Conservation (phyloP, 2,113 vertebrate species). For the Bubo blakistoni region DNA sequence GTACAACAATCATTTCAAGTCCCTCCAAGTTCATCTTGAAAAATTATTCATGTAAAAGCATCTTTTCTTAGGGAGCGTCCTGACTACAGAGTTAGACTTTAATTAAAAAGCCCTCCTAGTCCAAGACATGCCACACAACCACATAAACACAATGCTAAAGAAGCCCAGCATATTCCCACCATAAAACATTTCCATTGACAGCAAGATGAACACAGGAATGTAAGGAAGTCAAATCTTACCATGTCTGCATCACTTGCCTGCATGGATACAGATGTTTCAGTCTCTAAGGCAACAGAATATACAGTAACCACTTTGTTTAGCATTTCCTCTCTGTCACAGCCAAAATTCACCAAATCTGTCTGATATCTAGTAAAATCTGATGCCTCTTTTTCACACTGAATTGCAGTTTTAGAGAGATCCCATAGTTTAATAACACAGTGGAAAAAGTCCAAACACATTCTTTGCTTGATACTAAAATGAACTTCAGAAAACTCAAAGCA, state of each 20-base stretch:
- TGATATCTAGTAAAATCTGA: background rate
- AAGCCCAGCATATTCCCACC: conserved; percentile 47
- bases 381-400: background rate
- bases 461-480: background rate
- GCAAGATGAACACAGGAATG: conserved; percentile 60
- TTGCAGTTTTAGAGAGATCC: background rate
- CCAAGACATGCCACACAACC: conserved; percentile 31
- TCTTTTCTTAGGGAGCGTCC: conserved; percentile 53
- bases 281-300: conserved; percentile 73
- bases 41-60: conserved; percentile 66
- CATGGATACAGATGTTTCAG: conserved; percentile 73
- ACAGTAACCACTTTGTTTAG: conserved; percentile 62
- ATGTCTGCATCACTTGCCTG: conserved; percentile 73
- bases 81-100: conserved; percentile 56
- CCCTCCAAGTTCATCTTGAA: conserved; percentile 73
- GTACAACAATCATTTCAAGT: conserved; percentile 72
- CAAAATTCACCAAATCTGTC: conserved; percentile 28
- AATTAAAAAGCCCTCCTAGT: conserved; percentile 59
- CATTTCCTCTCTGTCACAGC: conserved; percentile 27
- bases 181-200: conserved; percentile 69
- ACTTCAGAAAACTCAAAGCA: background rate
- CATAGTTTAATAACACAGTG: background rate
- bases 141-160: conserved; percentile 48
- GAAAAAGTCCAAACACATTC: background rate
- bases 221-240: conserved; percentile 72